Base-by-base conservation (phyloP, 2,888 invertebrate genomes). In the Synergus gifuensis region DNA sequence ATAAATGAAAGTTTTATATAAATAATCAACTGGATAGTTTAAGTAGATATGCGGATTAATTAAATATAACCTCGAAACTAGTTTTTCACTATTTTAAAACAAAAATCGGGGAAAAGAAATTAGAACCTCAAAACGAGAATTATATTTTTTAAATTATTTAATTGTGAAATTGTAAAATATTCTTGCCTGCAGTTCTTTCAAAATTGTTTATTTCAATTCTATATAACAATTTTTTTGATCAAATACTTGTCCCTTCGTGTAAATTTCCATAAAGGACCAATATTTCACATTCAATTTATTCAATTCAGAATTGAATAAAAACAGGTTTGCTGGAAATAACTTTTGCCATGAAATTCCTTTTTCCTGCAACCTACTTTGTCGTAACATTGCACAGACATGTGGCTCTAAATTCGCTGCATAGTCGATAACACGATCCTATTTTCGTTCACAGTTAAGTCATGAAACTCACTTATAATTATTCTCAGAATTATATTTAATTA, bases 391-490 rank as follows among this genome's bases (percentile, higher is more conserved):
- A 73, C 73, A 73, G 73, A 36, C 73, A 44, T 44, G 60, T 22
- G 22, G 60, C n/a, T 22, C 22, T 60, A 60, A 60, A 60, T 60
- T 60, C 22, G 22, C 60, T 60, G 60, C 60, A 60, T 12, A 60
- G 60, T 60, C 60, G 22, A 60, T 60, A 60, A 18, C 9, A 60
- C 12, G 22, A 60, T 60, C 60, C 60, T 60, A 60, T 60, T 60
- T 60, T 60, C 22, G 60, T 60, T 12, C 60, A 22, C 60, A 18
- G 18, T 60, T 60, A 60, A 60, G 22, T 22, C n/a, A 12, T 9
- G n/a, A 69, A n/a, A 49, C 28, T 49, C 8, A 28, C 49, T 73
- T 49, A 49, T 73, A 73, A 73, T 73, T 73, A 73, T 73, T 73
- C 36, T 22, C 14, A 54, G 73, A 73, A 73, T 28, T 49, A 73